These are phyloP conservation scores for Charaxes varanes DNA, from an alignment of 1,140 invertebrate genomes.

Conservation along the genomic window DNA sequence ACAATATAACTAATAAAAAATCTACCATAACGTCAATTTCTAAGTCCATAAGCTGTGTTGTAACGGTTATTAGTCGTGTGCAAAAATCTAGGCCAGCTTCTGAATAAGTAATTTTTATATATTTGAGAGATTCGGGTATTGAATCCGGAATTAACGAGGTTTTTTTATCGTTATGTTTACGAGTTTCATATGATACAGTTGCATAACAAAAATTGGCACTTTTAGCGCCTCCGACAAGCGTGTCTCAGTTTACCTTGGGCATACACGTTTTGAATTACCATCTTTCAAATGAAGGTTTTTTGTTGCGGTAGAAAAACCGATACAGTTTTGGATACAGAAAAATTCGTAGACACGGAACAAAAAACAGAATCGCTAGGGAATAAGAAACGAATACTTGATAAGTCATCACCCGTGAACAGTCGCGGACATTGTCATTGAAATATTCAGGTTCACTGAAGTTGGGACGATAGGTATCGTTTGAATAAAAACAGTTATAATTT, in stretches of 20 bases:
- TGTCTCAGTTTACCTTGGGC: not conserved
- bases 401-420: slow-evolving; percentile 18
- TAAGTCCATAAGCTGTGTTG: too few relatives aligned
- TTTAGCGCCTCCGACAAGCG: not conserved
- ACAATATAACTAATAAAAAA: too few relatives aligned
- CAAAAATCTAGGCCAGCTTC: too few relatives aligned
- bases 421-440: slow-evolving; percentile 4
- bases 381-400: slow-evolving; percentile 26
- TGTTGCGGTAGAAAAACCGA: slow-evolving; percentile 19
- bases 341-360: slow-evolving; percentile 32
- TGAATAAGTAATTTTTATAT: too few relatives aligned
- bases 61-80: too few relatives aligned
- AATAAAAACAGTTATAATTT: too few relatives aligned
- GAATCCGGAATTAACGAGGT: too few relatives aligned
- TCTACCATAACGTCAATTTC: too few relatives aligned
- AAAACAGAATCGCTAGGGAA: slow-evolving; percentile 27
- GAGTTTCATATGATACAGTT: too few relatives aligned
- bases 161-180: too few relatives aligned
- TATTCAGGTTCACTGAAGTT: slow-evolving; percentile 4
- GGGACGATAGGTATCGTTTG: too few relatives aligned
- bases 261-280: slow-evolving; percentile 4
- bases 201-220: not conserved
- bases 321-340: slow-evolving; percentile 21
- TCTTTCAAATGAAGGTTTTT: not conserved
- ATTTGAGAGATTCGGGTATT: too few relatives aligned